Evolutionary conservation across 1,140 invertebrate genomes (phyloP).

Genomic region (Lepidostoma basale): DNA sequence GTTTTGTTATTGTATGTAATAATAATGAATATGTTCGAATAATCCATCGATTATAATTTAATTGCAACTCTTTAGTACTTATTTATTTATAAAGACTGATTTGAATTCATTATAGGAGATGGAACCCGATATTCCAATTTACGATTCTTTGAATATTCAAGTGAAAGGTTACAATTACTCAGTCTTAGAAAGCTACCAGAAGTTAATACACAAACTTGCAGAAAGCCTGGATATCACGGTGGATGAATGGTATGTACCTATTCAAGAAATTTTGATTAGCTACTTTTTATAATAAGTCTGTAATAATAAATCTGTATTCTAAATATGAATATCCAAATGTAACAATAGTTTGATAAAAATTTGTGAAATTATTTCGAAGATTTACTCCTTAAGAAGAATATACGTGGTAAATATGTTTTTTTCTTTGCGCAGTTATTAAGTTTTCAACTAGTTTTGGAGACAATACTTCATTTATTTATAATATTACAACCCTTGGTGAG

Average conservation of each 20-base stretch:
- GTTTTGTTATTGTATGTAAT: no score
- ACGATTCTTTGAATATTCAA: constrained; percentile 77
- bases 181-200: constrained; percentile 79
- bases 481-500: no score
- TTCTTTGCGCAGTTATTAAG: no score
- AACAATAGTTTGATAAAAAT: not conserved
- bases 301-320: not conserved
- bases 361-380: not conserved
- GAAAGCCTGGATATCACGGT: constrained; percentile 77
- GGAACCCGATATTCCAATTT: constrained; percentile 72
- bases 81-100: not conserved
- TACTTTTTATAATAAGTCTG: not conserved
- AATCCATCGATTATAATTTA: not conserved
- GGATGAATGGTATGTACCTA: constrained; percentile 73
- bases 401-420: not conserved
- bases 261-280: no score
- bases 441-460: no score
- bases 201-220: constrained; percentile 74
- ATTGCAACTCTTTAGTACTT: not conserved
- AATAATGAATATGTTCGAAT: not conserved
- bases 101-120: constrained; percentile 59
- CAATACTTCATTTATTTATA: no score
- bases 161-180: constrained; percentile 83
- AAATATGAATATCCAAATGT: not conserved
- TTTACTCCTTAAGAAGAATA: not conserved